Evolutionary conservation across 92 coral and sea anemone genomes (phyloP).

Genomic region (Chrysogorgia sp.): DNA sequence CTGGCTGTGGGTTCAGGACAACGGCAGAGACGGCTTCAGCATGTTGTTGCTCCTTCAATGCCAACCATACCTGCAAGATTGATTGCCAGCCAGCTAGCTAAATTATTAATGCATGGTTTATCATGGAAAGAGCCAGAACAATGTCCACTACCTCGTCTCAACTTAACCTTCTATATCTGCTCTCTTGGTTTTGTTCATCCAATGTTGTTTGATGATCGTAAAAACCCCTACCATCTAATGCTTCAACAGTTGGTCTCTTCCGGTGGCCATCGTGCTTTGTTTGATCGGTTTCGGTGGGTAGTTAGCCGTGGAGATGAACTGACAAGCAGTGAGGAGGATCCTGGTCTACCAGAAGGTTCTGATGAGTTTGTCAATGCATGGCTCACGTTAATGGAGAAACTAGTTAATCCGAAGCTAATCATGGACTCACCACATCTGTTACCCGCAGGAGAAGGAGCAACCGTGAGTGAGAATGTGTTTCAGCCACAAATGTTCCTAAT

Average conservation of each 20-base stretch:
- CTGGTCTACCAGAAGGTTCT: conserved; percentile 65
- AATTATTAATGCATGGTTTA: conserved; percentile 71
- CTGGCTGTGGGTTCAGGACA: conserved; percentile 93
- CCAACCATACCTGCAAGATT: conserved; percentile 80
- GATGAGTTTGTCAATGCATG: conserved; percentile 92
- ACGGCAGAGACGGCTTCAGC: conserved; percentile 94
- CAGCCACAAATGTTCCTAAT: conserved; percentile 77
- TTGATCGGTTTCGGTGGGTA: conserved; percentile 71
- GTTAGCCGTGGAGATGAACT: conserved; percentile 59
- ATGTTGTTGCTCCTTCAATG: conserved; percentile 71
- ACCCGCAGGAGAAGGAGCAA: conserved; percentile 64
- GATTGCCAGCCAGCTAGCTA: conserved; percentile 78
- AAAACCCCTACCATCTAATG: conserved; percentile 95
- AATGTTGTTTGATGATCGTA: conserved; percentile 92
- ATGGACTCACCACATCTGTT: conserved; percentile 86
- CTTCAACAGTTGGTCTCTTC: conserved; percentile 87
- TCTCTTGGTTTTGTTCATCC: conserved; percentile 86
- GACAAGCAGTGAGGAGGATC: conserved; percentile 46
- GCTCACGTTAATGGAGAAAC: conserved; percentile 78
- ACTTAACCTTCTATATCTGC: conserved; percentile 82
- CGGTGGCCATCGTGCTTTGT: conserved; percentile 81
- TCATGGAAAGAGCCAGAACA: conserved; percentile 76
- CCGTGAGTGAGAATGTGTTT: conserved; percentile 70
- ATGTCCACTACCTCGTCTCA: conserved; percentile 60
- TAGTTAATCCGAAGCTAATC: conserved; percentile 76